Conservation (phyloP, 2,888 invertebrate genomes). For the Patella ulyssiponensis region DNA sequence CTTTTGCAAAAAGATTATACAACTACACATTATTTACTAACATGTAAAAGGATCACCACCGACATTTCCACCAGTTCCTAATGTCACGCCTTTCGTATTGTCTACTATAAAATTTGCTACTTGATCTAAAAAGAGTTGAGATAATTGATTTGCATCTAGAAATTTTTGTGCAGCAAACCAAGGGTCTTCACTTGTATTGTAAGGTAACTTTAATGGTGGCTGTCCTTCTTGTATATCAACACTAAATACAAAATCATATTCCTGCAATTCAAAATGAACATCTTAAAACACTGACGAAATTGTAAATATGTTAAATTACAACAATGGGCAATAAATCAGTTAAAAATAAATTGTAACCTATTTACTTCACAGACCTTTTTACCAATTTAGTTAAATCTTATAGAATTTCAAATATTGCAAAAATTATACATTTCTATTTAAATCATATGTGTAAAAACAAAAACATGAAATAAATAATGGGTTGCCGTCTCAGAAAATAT, state of each 20-base stretch:
- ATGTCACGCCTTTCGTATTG: conserved; percentile 79
- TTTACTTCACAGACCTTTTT: no score
- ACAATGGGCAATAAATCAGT: no score
- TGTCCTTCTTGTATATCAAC: conserved; percentile 95
- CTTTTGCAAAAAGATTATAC: no score
- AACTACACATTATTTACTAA: conserved; percentile 42
- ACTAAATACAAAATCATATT: conserved; percentile 95
- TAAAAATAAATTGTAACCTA: no score
- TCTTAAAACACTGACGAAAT: not conserved
- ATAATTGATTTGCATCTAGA: conserved; percentile 86
- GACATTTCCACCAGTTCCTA: conserved; percentile 50
- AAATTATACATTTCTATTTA: no score
- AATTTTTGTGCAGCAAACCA: conserved; percentile 93
- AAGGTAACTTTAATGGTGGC: conserved; percentile 91
- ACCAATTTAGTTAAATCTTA: no score
- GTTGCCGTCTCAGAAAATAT: no score
- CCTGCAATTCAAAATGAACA: conserved; percentile 71
- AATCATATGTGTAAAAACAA: no score
- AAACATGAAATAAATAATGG: no score
- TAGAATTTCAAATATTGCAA: no score
- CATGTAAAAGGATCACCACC: conserved; percentile 78
- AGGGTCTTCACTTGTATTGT: conserved; percentile 90
- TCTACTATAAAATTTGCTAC: conserved; percentile 93
- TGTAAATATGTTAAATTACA: not conserved
- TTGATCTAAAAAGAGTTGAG: conserved; percentile 87